phyloP scores from a whole-genome alignment of 2,888 invertebrate genomes.

The Merodon equestris region DNA sequence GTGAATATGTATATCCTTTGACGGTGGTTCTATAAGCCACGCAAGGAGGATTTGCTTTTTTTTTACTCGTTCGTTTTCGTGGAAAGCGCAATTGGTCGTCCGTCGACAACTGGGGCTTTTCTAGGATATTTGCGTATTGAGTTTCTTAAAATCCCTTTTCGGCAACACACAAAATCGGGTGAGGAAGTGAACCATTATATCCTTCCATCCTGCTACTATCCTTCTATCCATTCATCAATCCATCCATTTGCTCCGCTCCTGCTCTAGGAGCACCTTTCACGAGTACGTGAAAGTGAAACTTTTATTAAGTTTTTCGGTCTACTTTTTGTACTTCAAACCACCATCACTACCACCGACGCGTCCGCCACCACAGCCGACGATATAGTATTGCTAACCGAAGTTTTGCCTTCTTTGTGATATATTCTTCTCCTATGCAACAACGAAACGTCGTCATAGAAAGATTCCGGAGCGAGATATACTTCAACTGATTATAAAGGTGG shows the following conservation, averaged over 20 bases:
- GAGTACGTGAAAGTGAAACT: slow-evolving; percentile 32
- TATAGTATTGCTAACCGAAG: slow-evolving; percentile 43
- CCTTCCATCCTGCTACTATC: background rate
- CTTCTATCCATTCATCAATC: background rate
- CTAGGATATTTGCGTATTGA: slow-evolving; percentile 52
- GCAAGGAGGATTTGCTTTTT: slow-evolving; percentile 30
- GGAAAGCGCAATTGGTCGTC: slow-evolving; percentile 47
- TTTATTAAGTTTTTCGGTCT: slow-evolving; percentile 16
- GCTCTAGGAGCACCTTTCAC: slow-evolving; percentile 31
- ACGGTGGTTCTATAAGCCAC: slow-evolving; percentile 18
- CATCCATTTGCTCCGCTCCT: slow-evolving; percentile 11
- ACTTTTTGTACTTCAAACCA: slow-evolving; percentile 12
- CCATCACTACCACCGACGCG: background rate
- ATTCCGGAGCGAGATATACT: slow-evolving; percentile 53
- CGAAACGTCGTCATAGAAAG: slow-evolving; percentile 3
- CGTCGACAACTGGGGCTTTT: slow-evolving; percentile 18
- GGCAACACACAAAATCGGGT: slow-evolving; percentile 15
- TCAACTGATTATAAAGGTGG: slow-evolving; percentile 62
- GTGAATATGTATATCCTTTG: too few relatives aligned
- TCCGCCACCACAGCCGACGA: background rate
- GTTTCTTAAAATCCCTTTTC: slow-evolving; percentile 66
- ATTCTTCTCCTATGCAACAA: slow-evolving; percentile 37
- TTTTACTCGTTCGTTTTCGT: slow-evolving; percentile 1
- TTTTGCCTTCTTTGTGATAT: slow-evolving; percentile 18
- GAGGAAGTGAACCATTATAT: background rate